Evolutionary conservation across 2,113 vertebrate genomes (phyloP).

Genomic region (Sinocyclocheilus anophthalmus): DNA sequence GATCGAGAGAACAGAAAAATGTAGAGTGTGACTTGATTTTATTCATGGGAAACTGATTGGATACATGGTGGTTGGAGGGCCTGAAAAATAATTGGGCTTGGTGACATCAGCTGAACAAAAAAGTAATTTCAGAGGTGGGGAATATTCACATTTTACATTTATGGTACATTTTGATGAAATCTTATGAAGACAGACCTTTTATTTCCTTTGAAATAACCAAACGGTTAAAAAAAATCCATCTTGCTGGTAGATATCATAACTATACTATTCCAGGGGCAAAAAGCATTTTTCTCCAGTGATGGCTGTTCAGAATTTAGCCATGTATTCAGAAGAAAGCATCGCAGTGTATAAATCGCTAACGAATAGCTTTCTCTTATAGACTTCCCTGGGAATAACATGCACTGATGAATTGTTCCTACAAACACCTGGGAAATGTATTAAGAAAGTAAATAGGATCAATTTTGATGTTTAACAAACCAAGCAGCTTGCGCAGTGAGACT

Average conservation of each 20-base stretch:
- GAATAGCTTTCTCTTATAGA: not conserved
- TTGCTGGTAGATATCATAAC: not conserved
- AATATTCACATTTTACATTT: not conserved
- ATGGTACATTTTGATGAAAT: not conserved
- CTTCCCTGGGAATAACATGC: not conserved
- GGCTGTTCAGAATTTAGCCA: not conserved
- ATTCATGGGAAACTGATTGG: not conserved
- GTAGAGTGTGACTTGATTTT: not conserved
- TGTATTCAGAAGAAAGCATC: not conserved
- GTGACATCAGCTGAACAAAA: not conserved
- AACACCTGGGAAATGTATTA: not conserved
- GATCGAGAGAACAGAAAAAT: not conserved
- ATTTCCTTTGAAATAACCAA: not conserved
- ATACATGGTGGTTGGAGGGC: not conserved
- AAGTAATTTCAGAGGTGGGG: not conserved
- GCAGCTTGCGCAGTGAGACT: not conserved
- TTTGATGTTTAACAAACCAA: constrained; percentile 17
- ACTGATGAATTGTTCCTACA: not conserved
- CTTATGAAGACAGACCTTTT: not conserved
- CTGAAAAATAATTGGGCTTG: not conserved
- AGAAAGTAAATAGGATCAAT: not conserved
- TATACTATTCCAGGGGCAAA: not conserved
- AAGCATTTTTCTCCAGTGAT: not conserved
- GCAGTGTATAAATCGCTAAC: not conserved
- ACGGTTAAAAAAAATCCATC: too few species aligned